These are phyloP conservation scores for Atta cephalotes DNA, from an alignment of 1,140 invertebrate species.

Conservation along the genomic window DNA sequence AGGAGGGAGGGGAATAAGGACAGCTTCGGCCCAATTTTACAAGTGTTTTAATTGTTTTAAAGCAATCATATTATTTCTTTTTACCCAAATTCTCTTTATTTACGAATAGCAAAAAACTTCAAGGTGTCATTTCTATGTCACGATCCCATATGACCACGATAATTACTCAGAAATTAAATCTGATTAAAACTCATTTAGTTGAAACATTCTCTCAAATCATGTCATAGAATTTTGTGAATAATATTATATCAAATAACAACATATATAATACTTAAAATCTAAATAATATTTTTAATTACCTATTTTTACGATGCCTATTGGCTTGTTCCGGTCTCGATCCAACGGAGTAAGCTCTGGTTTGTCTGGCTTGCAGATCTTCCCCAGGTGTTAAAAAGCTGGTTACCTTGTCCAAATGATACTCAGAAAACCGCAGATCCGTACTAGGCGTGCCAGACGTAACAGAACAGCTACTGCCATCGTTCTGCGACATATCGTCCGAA, in stretches of 20 bases:
- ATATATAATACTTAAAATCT: background rate
- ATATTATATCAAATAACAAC: background rate
- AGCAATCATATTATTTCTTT: no score
- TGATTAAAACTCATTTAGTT: background rate
- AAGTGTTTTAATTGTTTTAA: no score
- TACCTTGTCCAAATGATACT: slow-evolving; percentile 90
- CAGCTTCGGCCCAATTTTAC: no score
- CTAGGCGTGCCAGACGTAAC: slow-evolving; percentile 91
- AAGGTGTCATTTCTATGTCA: no score
- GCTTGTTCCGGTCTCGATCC: slow-evolving; percentile 91
- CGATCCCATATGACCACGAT: no score
- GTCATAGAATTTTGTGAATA: background rate
- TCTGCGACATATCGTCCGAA: slow-evolving; percentile 87
- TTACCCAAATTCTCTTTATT: no score
- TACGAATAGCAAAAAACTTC: no score
- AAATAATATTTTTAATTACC: slow-evolving; percentile 65
- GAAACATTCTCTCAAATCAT: background rate
- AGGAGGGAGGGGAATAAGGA: no score
- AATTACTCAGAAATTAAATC: no score
- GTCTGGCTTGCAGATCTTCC: slow-evolving; percentile 88
- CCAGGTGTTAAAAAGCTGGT: slow-evolving; percentile 88
- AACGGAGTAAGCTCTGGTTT: slow-evolving; percentile 94
- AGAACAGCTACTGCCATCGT: slow-evolving; percentile 89
- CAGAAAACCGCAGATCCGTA: slow-evolving; percentile 88
- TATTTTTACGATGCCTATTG: slow-evolving; percentile 84